Percentiles rank a stretch among this genome's conserved stretches.
Evolutionary conservation across 1,140 invertebrate species (phyloP).

Genomic region (Matsumurasca onukii): DNA sequence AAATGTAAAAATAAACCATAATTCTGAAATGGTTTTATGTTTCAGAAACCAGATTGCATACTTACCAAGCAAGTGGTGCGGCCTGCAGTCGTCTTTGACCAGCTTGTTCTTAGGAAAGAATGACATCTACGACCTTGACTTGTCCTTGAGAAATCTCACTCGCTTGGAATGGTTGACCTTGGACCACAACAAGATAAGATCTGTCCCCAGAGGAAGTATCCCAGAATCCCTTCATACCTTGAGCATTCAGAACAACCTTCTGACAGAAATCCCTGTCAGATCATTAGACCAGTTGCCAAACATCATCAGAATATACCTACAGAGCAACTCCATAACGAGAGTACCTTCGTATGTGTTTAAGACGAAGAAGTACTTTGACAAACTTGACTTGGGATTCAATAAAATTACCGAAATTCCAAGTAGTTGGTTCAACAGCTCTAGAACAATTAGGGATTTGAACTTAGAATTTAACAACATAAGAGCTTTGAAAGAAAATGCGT

Average conservation of each 20-base stretch:
- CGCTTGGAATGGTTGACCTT: constrained; percentile 68
- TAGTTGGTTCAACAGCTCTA: constrained; percentile 63
- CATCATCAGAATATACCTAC: constrained; percentile 68
- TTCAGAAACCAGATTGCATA: constrained; percentile 66
- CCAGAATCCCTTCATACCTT: constrained; percentile 67
- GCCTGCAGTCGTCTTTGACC: constrained; percentile 67
- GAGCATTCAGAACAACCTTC: constrained; percentile 71
- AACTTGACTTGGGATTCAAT: constrained; percentile 85
- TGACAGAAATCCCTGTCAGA: constrained; percentile 63
- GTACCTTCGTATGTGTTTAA: constrained; percentile 63
- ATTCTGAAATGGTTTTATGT: too few species aligned
- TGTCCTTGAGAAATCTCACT: constrained; percentile 57
- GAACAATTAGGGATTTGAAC: constrained; percentile 76
- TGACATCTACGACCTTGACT: constrained; percentile 63
- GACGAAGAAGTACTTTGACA: constrained; percentile 66
- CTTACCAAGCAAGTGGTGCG: constrained; percentile 67
- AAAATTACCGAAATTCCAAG: constrained; percentile 62
- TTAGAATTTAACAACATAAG: constrained; percentile 74
- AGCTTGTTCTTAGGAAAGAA: constrained; percentile 82
- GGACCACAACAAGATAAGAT: constrained; percentile 68
- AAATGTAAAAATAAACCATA: too few species aligned
- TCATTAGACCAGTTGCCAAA: not conserved
- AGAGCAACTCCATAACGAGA: constrained; percentile 72
- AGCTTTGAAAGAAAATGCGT: constrained; percentile 62
- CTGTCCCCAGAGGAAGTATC: constrained; percentile 58